A percentile compares a stretch with the other conserved stretches of the same genome.
Evolutionary conservation across 2,113 vertebrate species (phyloP).

Genomic region (Chaetodon auriga): DNA sequence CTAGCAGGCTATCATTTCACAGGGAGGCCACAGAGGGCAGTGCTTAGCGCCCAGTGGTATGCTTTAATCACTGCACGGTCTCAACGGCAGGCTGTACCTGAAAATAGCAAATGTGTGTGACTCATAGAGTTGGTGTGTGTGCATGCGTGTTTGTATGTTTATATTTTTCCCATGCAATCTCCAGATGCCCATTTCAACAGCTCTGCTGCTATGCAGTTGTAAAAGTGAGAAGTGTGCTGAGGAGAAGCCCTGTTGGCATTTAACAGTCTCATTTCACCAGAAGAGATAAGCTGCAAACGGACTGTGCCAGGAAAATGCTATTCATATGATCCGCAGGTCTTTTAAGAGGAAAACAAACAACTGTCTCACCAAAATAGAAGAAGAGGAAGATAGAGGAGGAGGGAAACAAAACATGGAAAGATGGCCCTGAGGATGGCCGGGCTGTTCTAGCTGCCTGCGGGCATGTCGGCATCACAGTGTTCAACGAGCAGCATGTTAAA

Average conservation of each 20-base stretch:
- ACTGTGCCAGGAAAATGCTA: constrained; percentile 12
- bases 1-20: constrained; percentile 70
- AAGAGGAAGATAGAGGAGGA: background rate
- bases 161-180: constrained; percentile 54
- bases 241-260: constrained; percentile 35
- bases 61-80: constrained; percentile 77
- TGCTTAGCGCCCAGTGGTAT: constrained; percentile 68
- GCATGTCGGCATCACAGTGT: constrained; percentile 6
- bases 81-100: constrained; percentile 46
- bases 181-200: constrained; percentile 64
- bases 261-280: constrained; percentile 35
- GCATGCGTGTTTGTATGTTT: constrained; percentile 36
- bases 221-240: constrained; percentile 71
- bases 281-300: constrained; percentile 40
- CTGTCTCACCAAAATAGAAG: background rate
- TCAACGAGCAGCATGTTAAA: background rate
- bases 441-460: background rate
- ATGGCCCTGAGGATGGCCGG: background rate
- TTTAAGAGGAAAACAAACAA: constrained; percentile 5
- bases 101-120: constrained; percentile 72
- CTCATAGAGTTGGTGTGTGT: constrained; percentile 2
- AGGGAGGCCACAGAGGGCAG: constrained; percentile 60
- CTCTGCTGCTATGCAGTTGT: constrained; percentile 47
- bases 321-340: background rate
- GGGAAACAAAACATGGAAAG: background rate